Evolutionary conservation across 2,888 invertebrate species (phyloP).

Genomic region (Mallateleia sp.): DNA sequence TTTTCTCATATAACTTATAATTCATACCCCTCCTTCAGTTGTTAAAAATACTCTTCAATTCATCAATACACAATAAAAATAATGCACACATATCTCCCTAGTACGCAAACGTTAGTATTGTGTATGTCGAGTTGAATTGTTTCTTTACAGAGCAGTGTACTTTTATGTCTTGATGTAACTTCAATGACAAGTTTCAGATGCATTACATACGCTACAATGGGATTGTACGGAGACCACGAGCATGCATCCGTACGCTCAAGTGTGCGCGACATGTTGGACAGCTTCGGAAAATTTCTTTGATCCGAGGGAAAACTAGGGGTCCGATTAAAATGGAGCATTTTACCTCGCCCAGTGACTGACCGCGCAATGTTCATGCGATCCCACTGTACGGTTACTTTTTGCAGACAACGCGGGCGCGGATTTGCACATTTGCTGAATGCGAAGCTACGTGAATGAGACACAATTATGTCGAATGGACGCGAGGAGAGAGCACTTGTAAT

Average conservation of each 20-base stretch:
- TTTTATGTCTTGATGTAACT: slow-evolving; percentile 44
- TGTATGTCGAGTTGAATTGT: slow-evolving; percentile 12
- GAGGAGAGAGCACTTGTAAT: slow-evolving; percentile 14
- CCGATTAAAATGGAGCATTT: slow-evolving; percentile 17
- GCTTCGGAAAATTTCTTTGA: slow-evolving; percentile 40
- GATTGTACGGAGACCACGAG: slow-evolving; percentile 20
- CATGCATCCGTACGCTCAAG: slow-evolving; percentile 11
- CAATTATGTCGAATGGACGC: slow-evolving; percentile 32
- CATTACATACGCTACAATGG: slow-evolving; percentile 35
- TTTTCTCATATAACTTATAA: no score
- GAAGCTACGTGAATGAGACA: slow-evolving; percentile 24
- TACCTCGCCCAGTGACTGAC: slow-evolving; percentile 16
- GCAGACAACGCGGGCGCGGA: slow-evolving; percentile 8
- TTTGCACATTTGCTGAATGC: slow-evolving; percentile 14
- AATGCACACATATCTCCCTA: no score
- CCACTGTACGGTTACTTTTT: slow-evolving; percentile 26
- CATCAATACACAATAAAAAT: no score
- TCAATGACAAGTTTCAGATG: slow-evolving; percentile 31
- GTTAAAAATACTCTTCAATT: no score
- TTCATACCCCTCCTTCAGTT: no score
- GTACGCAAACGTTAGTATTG: not conserved
- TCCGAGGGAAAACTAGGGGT: slow-evolving; percentile 28
- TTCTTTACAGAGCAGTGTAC: slow-evolving; percentile 8
- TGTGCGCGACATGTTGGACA: slow-evolving; percentile 11
- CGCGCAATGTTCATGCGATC: slow-evolving; percentile 24